A percentile compares a stretch with the other conserved stretches of the same genome.
Conservation (phyloP, 2,888 invertebrate genomes). For the Pegoplata infirma region DNA sequence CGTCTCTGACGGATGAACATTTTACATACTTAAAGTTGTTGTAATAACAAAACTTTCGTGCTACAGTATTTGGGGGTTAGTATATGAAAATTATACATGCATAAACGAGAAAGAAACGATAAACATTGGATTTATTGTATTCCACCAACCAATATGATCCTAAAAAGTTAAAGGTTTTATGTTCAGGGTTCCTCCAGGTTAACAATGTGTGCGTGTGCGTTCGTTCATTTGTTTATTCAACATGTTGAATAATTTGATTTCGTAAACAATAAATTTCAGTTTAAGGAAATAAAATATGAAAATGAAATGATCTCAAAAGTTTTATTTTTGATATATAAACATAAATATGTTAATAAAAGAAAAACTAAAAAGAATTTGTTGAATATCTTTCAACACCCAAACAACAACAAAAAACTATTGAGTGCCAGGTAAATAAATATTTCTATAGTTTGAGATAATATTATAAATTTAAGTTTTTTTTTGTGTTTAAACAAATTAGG, state of each 20-base stretch:
- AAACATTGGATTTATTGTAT: conserved; percentile 4
- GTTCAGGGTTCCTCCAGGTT: conserved; percentile 42
- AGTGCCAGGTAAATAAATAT: neutral
- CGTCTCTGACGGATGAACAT: neutral
- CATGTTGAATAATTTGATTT: neutral
- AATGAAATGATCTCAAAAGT: neutral
- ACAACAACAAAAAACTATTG: neutral
- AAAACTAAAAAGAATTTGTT: neutral
- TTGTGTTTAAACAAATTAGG: neutral
- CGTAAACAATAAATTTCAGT: conserved; percentile 19
- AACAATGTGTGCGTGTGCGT: conserved; percentile 15
- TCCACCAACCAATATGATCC: conserved; percentile 18
- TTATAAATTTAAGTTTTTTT: neutral
- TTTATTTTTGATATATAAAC: neutral
- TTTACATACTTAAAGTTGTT: no score
- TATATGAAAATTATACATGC: no score
- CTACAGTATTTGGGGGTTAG: no score
- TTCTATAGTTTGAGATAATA: neutral
- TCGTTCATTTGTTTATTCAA: no score
- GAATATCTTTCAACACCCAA: neutral
- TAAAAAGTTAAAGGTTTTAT: conserved; percentile 44
- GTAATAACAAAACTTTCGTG: no score
- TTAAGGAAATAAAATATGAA: conserved; percentile 27
- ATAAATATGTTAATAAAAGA: neutral
- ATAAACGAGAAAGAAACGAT: no score